Conservation (phyloP, 2,113 vertebrate genomes). For the Zapus hudsonius region DNA sequence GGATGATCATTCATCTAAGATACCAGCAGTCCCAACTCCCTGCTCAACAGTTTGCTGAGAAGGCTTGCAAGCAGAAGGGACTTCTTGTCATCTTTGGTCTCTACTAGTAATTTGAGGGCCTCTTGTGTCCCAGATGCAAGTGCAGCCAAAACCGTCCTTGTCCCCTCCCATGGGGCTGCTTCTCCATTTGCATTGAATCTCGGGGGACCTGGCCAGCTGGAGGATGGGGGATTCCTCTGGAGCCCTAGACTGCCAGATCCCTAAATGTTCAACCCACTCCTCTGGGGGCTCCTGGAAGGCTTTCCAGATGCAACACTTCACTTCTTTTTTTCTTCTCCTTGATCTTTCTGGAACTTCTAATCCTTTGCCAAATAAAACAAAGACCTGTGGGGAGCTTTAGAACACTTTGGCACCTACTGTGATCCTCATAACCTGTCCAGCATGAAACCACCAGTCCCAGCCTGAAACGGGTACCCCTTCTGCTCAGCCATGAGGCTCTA, state of each 20-base stretch:
- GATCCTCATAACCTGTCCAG: background rate
- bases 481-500: background rate
- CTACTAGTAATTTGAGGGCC: background rate
- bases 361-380: slow-evolving; percentile 66
- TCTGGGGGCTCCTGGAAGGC: background rate
- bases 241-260: slow-evolving; percentile 10
- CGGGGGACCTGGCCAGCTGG: background rate
- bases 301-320: slow-evolving; percentile 40
- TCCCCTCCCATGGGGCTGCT: background rate
- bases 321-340: slow-evolving; percentile 62
- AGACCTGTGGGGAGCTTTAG: slow-evolving; percentile 39
- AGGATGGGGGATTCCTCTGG: background rate
- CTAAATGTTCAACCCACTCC: slow-evolving; percentile 16
- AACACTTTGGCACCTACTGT: slow-evolving; percentile 59
- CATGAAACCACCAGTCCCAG: background rate
- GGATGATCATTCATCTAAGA: background rate
- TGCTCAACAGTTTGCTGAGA: background rate
- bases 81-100: background rate
- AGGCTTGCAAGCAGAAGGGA: background rate
- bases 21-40: fast-evolving
- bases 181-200: slow-evolving; percentile 24
- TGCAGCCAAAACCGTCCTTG: too few relatives aligned
- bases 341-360: slow-evolving; percentile 47
- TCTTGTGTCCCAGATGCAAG: background rate
- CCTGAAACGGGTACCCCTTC: background rate